phyloP scores from a whole-genome alignment of 2,797 vertebrate genomes.

The Pipistrellus kuhlii region DNA sequence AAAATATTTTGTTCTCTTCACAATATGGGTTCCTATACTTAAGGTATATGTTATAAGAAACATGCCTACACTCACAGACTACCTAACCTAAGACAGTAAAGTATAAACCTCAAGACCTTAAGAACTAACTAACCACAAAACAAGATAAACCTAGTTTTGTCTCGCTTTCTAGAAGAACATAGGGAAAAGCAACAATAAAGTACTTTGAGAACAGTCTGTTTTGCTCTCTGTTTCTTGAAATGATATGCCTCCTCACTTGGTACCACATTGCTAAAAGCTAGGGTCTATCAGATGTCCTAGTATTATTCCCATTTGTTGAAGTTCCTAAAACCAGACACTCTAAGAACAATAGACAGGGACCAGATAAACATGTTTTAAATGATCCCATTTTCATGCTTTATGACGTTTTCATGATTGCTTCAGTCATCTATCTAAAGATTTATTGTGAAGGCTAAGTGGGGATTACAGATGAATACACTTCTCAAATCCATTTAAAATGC shows the following conservation, averaged over 20 bases:
- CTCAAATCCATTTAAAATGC: constrained; percentile 27
- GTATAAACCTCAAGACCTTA: constrained; percentile 19
- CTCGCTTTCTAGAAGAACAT: constrained; percentile 43
- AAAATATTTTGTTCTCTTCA: constrained; percentile 21
- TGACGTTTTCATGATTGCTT: constrained; percentile 48
- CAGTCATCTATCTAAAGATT: constrained; percentile 57
- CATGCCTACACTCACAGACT: neutral
- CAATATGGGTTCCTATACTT: neutral
- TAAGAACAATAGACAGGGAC: constrained; percentile 37
- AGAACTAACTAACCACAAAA: constrained; percentile 20
- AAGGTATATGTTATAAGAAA: neutral
- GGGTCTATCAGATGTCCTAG: neutral
- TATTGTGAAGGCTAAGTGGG: constrained; percentile 60
- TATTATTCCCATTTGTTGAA: constrained; percentile 55
- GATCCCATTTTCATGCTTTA: constrained; percentile 53
- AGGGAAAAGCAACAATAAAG: neutral
- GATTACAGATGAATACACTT: constrained; percentile 54
- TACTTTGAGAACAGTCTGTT: neutral
- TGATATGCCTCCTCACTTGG: neutral
- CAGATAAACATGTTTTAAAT: constrained; percentile 47
- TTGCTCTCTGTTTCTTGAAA: neutral
- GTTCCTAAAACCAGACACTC: constrained; percentile 44
- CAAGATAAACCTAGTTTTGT: constrained; percentile 20
- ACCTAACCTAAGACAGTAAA: neutral
- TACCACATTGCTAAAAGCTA: neutral